Evolutionary conservation across 2,888 invertebrate genomes (phyloP), one percentile per base, ranked within the genome.

Genomic region (Xestia ashworthii): DNA sequence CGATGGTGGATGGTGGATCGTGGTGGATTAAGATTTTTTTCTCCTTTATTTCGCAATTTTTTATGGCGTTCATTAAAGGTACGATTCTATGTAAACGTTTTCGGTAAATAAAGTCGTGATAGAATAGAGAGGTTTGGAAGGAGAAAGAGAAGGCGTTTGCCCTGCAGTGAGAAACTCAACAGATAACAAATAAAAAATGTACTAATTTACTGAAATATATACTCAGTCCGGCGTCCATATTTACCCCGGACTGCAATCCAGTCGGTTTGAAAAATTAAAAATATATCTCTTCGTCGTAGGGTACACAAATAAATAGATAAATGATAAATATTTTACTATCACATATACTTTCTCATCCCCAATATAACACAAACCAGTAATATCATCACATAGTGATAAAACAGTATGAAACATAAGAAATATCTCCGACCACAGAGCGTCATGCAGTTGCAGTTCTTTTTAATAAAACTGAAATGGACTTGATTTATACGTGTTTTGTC

Each of bases 401-500:
- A 38, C 50, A 75, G 16, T 22, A 38, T 71, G 66, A 70, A 77
- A 78, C 74, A 67, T 69, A 58, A 81, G 68, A 83, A 81, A 78
- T 65, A 74, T 73, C 64, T 75, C 80, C 48, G 32, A 81, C 84
- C 81, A 81, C 88, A 85, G 88, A 83, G 81, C 83, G 86, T 88
- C 88, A 88, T 84, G 81, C 85, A 83, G 83, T 83, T 89, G 89
- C 89, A 90, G 89, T 91, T 89, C 87, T 88, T 92, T 94, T 94
- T 93, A 94, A 93, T 94, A 94, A 93, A 94, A 94, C 91, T 89
- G 92, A 91, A 91, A 90, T 88, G 83, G 89, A 89, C 88, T 92
- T 94, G 95, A 94, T 94, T 94, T 94, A 94, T 94, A 91, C 91
- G 91, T 93, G 91, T 94, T 94, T 93, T 93, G 93, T 94, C 93